Evolutionary conservation across 2,888 invertebrate genomes (phyloP).

Genomic region (Fragum fragum): DNA sequence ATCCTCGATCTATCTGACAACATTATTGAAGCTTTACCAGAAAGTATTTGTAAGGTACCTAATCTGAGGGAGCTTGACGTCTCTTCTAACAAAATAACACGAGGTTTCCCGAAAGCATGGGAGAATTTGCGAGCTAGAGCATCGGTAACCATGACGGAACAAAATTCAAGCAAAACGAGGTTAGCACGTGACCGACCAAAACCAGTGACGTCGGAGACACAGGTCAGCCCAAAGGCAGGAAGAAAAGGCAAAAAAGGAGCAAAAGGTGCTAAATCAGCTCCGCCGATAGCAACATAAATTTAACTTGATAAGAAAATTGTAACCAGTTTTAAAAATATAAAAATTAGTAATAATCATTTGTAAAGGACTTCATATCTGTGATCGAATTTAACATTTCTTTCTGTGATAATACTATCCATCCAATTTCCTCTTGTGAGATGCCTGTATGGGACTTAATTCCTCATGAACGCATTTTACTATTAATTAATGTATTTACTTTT

Average conservation of each 20-base stretch:
- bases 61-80: slow-evolving; percentile 81
- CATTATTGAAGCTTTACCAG: slow-evolving; percentile 89
- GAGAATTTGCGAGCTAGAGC: slow-evolving; percentile 81
- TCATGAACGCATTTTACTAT: too few species aligned
- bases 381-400: too few species aligned
- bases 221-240: slow-evolving; percentile 70
- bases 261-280: slow-evolving; percentile 62
- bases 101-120: slow-evolving; percentile 83
- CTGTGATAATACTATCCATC: too few species aligned
- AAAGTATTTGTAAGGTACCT: slow-evolving; percentile 84
- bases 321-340: not conserved
- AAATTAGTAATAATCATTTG: not conserved
- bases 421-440: too few species aligned
- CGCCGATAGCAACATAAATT: slow-evolving; percentile 30
- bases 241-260: slow-evolving; percentile 68
- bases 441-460: too few species aligned
- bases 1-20: slow-evolving; percentile 94
- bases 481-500: too few species aligned
- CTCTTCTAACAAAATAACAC: slow-evolving; percentile 83
- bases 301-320: not conserved
- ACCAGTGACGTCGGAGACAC: slow-evolving; percentile 73
- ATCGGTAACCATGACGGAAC: slow-evolving; percentile 77
- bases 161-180: slow-evolving; percentile 81
- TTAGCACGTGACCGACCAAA: slow-evolving; percentile 79
- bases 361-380: not conserved